Evolutionary conservation across 2,113 vertebrate genomes (phyloP).

Genomic region (Amphiprion ocellaris): DNA sequence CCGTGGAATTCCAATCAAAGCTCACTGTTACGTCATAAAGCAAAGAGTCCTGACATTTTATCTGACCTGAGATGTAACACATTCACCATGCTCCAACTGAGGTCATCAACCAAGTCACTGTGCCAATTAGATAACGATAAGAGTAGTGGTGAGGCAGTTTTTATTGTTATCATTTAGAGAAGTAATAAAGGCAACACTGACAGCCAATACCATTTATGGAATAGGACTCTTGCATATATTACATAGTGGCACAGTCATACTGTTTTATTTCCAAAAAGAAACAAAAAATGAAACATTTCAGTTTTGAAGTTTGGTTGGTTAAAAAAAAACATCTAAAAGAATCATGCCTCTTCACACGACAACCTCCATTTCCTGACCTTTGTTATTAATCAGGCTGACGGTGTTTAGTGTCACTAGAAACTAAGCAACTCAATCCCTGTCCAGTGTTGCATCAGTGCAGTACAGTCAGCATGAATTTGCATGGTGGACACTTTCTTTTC

Average conservation of each 20-base stretch:
- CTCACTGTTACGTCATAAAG: slow-evolving; percentile 38
- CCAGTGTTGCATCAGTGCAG: slow-evolving; percentile 76
- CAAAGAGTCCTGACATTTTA: not conserved
- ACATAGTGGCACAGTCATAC: too few relatives aligned
- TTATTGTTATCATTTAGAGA: too few relatives aligned
- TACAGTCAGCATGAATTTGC: slow-evolving; percentile 55
- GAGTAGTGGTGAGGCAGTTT: too few relatives aligned
- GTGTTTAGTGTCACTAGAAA: slow-evolving; percentile 15
- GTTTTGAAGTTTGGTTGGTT: too few relatives aligned
- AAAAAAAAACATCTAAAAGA: too few relatives aligned
- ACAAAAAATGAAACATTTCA: too few relatives aligned
- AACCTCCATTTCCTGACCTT: not conserved
- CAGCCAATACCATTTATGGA: too few relatives aligned
- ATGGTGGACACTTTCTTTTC: slow-evolving; percentile 59
- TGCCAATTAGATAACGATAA: not conserved
- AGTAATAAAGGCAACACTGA: too few relatives aligned
- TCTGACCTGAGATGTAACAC: not conserved
- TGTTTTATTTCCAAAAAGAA: too few relatives aligned
- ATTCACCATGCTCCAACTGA: not conserved
- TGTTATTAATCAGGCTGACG: not conserved
- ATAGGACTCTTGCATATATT: too few relatives aligned
- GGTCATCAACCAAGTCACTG: not conserved
- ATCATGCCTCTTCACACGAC: not conserved
- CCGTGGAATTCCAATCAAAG: slow-evolving; percentile 4
- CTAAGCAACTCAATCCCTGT: slow-evolving; percentile 50